A percentile compares a stretch with the other conserved stretches of the same genome.
These are phyloP conservation scores for Drosophila testacea DNA, from an alignment of 2,888 invertebrate genomes.

Conservation along the genomic window DNA sequence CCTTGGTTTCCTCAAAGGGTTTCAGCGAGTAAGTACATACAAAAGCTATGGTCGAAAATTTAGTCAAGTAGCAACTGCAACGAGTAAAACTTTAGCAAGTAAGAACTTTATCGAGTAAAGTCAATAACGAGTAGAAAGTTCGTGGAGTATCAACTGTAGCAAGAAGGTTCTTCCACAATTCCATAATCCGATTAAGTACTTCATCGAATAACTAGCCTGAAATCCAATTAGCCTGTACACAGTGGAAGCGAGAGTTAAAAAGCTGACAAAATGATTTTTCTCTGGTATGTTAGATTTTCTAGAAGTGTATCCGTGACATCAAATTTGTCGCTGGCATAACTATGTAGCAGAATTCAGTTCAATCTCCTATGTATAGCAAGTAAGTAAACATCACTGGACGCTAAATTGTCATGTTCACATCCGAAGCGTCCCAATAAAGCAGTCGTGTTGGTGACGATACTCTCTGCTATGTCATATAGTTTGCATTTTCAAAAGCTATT, in stretches of 20 bases:
- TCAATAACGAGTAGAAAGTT: neutral
- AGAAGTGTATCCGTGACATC: slow-evolving; percentile 51
- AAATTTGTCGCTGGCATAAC: slow-evolving; percentile 38
- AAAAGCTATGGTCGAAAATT: neutral
- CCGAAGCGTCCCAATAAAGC: slow-evolving; percentile 54
- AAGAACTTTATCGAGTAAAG: neutral
- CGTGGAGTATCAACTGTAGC: no score
- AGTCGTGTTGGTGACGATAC: slow-evolving; percentile 43
- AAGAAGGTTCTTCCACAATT: no score
- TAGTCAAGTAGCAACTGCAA: neutral
- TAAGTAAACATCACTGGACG: slow-evolving; percentile 46
- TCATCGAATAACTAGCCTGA: neutral
- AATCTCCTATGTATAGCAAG: slow-evolving; percentile 40
- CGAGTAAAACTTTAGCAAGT: neutral
- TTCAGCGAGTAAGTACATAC: neutral
- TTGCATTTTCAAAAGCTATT: no score
- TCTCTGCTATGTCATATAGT: neutral
- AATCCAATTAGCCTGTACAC: neutral
- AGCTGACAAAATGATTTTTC: slow-evolving; percentile 13
- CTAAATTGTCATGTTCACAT: slow-evolving; percentile 20
- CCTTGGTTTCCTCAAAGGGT: no score
- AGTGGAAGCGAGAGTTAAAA: slow-evolving; percentile 9
- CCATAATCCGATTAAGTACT: neutral
- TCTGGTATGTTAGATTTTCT: slow-evolving; percentile 43
- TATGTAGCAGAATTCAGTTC: slow-evolving; percentile 27